Conservation (phyloP, 2,113 vertebrate genomes). For the Gallinago undulata region DNA sequence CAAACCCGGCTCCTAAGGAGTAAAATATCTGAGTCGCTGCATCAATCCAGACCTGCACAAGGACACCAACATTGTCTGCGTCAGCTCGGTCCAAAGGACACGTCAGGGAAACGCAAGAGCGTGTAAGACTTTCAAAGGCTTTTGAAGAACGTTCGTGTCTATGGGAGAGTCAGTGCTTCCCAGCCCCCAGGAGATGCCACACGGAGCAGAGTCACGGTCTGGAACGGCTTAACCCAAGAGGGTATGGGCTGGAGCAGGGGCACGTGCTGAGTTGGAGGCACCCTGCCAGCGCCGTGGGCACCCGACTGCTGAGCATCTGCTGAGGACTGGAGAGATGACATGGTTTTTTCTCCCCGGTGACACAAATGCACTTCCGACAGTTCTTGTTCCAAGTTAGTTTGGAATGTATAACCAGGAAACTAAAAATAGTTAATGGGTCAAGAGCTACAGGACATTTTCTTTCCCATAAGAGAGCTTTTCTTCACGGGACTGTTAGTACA, state of each 20-base stretch:
- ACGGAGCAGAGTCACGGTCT: background rate
- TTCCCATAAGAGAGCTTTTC: conserved; percentile 6
- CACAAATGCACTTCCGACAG: background rate
- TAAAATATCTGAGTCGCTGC: conserved; percentile 99
- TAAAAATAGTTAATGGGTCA: conserved; percentile 27
- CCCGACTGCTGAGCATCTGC: too few relatives aligned
- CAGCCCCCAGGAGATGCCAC: background rate
- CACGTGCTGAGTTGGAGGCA: background rate
- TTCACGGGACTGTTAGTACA: background rate
- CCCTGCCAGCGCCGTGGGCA: fast-evolving
- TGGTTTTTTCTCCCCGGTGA: background rate
- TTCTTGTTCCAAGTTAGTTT: background rate
- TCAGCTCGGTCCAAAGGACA: background rate
- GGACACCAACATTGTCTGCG: background rate
- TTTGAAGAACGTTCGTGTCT: background rate
- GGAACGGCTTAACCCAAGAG: background rate
- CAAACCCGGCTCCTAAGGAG: conserved; percentile 96
- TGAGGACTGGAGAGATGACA: background rate
- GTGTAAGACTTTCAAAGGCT: background rate
- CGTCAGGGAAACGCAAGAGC: background rate
- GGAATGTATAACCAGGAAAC: background rate
- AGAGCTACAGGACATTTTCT: background rate
- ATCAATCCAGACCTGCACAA: conserved; percentile 94
- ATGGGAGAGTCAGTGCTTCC: background rate
- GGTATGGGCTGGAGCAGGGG: background rate